Evolutionary conservation across 2,797 vertebrate species (phyloP), one percentile per base, ranked within the genome.

Genomic region (Macroramphosus scolopax): DNA sequence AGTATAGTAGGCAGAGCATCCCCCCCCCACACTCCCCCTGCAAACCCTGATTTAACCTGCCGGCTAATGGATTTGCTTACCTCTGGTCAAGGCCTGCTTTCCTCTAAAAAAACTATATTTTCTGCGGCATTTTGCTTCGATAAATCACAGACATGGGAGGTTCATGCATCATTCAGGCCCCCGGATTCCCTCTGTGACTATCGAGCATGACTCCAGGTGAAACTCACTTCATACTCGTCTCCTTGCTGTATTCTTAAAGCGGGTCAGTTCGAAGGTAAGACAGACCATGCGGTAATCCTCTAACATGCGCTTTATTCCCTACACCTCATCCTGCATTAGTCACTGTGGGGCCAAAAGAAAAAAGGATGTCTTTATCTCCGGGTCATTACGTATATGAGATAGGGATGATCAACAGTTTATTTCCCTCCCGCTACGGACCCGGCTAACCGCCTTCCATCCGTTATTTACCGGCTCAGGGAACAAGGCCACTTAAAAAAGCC

Each of bases 321-420:
- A 81, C 86, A 87, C 88, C 73, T 85, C 80, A 77, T 83, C 81
- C 80, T 80, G 78, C 84, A 76, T 88, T 85, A 77, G 82, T 91
- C 88, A n/a, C n/a, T n/a, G n/a, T n/a, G n/a, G n/a, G n/a, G n/a
- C n/a, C n/a, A n/a, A n/a, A n/a, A n/a, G n/a, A n/a, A n/a, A n/a
- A n/a, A n/a, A n/a, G n/a, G n/a, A n/a, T n/a, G n/a, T n/a, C 75
- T 89, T 92, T 87, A 90, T 92, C 92, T 90, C 83, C 71, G 82
- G 88, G 88, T 89, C 91, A 91, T 94, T 92, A 92, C 80, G 59
- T 84, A 86, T 84, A 82, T 63, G 58, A 28, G 75, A 68, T 78
- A 70, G 71, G 78, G 75, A 85, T 83, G 89, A 88, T 87, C 87
- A 89, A 88, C 68, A 85, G 85, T 85, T 86, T 51, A 63, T 72